Evolutionary conservation across 2,888 invertebrate genomes (phyloP).

Genomic region (Minunthozetes semirufus): DNA sequence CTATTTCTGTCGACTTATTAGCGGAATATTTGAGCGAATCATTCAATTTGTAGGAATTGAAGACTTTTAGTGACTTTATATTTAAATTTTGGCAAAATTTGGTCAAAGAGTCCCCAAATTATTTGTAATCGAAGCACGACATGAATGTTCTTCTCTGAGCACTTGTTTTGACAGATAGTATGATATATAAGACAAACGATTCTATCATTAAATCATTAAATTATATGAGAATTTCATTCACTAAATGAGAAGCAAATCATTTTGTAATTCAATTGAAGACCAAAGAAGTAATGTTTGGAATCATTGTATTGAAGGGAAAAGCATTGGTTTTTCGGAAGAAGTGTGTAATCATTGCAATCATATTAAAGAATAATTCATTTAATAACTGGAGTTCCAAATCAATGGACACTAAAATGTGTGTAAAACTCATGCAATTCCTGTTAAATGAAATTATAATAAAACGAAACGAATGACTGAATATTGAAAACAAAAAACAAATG

Average conservation of each 20-base stretch:
- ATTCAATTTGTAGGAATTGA: not conserved
- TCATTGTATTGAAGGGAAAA: not conserved
- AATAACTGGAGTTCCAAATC: not conserved
- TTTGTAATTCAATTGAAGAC: not conserved
- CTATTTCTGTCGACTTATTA: conserved; percentile 6
- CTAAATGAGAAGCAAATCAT: not conserved
- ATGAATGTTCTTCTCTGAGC: conserved; percentile 30
- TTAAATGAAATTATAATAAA: not conserved
- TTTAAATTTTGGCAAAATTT: too few species aligned
- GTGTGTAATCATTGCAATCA: not conserved
- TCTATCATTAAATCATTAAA: conserved; percentile 1
- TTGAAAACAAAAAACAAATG: not conserved
- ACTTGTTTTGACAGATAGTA: not conserved
- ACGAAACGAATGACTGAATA: not conserved
- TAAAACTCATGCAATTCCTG: conserved; percentile 1
- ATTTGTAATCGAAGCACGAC: conserved; percentile 10
- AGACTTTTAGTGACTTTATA: not conserved
- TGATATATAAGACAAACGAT: conserved; percentile 4
- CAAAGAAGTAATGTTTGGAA: conserved; percentile 17
- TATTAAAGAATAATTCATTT: not conserved
- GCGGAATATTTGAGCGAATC: not conserved
- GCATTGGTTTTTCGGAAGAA: conserved; percentile 10
- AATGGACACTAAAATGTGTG: not conserved
- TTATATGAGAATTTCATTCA: conserved; percentile 12
- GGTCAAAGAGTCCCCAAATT: conserved; percentile 16